These are phyloP conservation scores for Portevinia maculata DNA, from an alignment of 2,888 invertebrate species.

Conservation along the genomic window DNA sequence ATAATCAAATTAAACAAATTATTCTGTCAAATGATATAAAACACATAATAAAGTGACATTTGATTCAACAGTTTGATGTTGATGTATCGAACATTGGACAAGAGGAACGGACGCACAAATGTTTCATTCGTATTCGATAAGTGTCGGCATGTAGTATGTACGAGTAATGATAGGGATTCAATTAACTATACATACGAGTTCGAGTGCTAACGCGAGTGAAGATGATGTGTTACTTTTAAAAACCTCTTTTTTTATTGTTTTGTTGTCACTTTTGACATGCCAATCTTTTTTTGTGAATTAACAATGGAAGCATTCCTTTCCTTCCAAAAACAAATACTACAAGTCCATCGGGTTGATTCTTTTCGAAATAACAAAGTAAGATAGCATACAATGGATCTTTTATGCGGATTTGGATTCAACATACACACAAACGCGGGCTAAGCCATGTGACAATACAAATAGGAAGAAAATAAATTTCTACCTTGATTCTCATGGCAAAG, in stretches of 20 bases:
- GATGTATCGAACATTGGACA: slow-evolving; percentile 61
- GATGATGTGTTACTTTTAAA: slow-evolving; percentile 36
- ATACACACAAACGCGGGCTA: neutral
- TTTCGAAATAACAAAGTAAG: slow-evolving; percentile 25
- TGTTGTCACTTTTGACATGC: slow-evolving; percentile 15
- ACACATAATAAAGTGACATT: slow-evolving; percentile 56
- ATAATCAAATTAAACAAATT: slow-evolving; percentile 46
- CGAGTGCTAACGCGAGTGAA: slow-evolving; percentile 20
- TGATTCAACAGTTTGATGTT: slow-evolving; percentile 41
- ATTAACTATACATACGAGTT: slow-evolving; percentile 15
- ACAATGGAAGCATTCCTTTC: slow-evolving; percentile 5
- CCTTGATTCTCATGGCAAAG: slow-evolving; percentile 12
- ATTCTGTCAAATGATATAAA: slow-evolving; percentile 45
- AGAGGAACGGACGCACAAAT: slow-evolving; percentile 49
- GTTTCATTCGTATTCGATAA: slow-evolving; percentile 68
- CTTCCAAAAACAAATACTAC: slow-evolving; percentile 19
- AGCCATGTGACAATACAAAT: neutral
- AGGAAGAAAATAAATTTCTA: slow-evolving; percentile 15
- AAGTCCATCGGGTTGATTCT: neutral
- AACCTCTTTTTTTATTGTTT: neutral
- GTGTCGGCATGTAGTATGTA: slow-evolving; percentile 1
- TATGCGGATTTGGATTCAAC: slow-evolving; percentile 10
- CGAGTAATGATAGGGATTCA: slow-evolving; percentile 18
- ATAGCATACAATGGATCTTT: slow-evolving; percentile 22
- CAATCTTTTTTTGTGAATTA: slow-evolving; percentile 27